These are phyloP conservation scores for Drosophila pseudotakahashii DNA, from an alignment of 2,888 invertebrate species.

Conservation along the genomic window DNA sequence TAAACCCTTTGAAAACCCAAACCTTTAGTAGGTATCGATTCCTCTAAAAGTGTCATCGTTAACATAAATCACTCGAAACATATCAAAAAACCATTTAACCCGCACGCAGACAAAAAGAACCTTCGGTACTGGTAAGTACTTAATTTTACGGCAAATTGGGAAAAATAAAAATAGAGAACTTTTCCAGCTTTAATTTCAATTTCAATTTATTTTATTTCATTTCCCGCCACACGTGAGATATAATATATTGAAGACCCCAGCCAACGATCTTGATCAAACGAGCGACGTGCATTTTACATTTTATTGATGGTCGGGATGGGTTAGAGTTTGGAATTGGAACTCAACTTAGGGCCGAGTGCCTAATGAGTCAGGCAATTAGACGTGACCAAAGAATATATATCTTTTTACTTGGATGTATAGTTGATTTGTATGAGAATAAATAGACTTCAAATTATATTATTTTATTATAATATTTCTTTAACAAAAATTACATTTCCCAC, in stretches of 20 bases:
- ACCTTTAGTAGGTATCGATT: conserved; percentile 21
- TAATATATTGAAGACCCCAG: conserved; percentile 20
- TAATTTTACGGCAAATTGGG: conserved; percentile 51
- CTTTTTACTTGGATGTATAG: conserved; percentile 3
- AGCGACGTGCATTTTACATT: conserved; percentile 62
- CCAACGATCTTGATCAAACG: conserved; percentile 39
- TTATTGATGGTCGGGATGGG: conserved; percentile 44
- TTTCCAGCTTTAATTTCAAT: conserved; percentile 39
- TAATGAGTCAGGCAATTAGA: conserved; percentile 48
- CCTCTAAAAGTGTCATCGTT: conserved; percentile 47
- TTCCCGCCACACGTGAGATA: conserved; percentile 59
- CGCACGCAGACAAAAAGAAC: conserved; percentile 27
- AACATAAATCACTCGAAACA: conserved; percentile 55
- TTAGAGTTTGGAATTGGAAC: conserved; percentile 14
- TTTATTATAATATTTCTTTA: no score
- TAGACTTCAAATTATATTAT: neutral
- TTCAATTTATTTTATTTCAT: conserved; percentile 48
- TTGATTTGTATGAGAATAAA: conserved; percentile 4
- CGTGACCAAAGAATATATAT: conserved; percentile 20
- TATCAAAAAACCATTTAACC: conserved; percentile 59
- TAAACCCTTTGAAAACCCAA: conserved; percentile 15
- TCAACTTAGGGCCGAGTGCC: conserved; percentile 25
- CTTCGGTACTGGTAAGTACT: conserved; percentile 52
- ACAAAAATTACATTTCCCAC: no score
- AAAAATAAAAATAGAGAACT: conserved; percentile 38